Evolutionary conservation across 2,797 vertebrate species (phyloP).

Genomic region (Melanitta fusca): DNA sequence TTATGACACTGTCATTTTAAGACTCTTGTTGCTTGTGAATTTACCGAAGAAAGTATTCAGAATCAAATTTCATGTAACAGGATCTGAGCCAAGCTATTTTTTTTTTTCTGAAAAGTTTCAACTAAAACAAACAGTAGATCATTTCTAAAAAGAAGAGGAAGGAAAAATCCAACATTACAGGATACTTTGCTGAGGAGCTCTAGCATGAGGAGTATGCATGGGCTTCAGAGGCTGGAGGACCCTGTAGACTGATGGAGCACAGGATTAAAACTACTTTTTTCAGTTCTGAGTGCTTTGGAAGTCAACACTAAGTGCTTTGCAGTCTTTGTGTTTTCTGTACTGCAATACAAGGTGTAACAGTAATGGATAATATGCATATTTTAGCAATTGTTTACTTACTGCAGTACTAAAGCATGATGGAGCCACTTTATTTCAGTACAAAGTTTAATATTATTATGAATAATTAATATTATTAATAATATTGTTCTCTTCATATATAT

Average conservation of each 20-base stretch:
- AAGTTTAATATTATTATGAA: neutral
- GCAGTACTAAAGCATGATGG: neutral
- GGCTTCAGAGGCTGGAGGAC: neutral
- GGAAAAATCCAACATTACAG: neutral
- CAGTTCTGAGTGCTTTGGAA: neutral
- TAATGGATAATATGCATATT: too few relatives aligned
- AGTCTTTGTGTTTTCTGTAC: neutral
- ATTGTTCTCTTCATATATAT: too few relatives aligned
- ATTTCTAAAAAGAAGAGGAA: neutral
- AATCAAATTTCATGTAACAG: neutral
- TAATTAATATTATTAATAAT: too few relatives aligned
- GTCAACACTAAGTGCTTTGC: neutral
- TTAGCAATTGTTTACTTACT: too few relatives aligned
- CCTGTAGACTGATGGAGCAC: neutral
- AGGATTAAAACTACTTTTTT: neutral
- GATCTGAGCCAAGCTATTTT: neutral
- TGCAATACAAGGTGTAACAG: too few relatives aligned
- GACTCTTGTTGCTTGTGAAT: neutral
- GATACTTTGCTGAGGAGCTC: neutral
- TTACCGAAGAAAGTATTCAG: neutral
- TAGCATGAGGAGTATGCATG: neutral
- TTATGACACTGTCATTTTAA: neutral
- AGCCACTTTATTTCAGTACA: neutral
- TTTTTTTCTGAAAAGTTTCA: neutral
- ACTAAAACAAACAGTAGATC: neutral